Evolutionary conservation across 2,113 vertebrate genomes (phyloP).

Genomic region (human): GRCh38 chr5:15048501-15049000

Average conservation of each 20-base stretch:
- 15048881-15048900: not conserved
- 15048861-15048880: not conserved
- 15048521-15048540: not conserved
- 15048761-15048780: constrained; percentile 4
- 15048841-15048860: not conserved
- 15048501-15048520: not conserved
- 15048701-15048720: not conserved
- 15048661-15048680: too few relatives aligned
- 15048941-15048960: not conserved
- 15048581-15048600: not conserved
- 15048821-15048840: not conserved
- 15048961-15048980: not conserved
- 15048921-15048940: not conserved
- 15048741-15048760: not conserved
- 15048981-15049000: not conserved
- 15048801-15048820: not conserved
- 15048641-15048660: too few relatives aligned
- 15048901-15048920: not conserved
- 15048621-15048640: too few relatives aligned
- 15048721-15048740: not conserved
- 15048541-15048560: not conserved
- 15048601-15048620: not conserved
- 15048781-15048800: not conserved
- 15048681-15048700: too few relatives aligned
- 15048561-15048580: not conserved